Evolutionary conservation across 2,888 invertebrate species (phyloP).

Genomic region (Aphidius colemani): DNA sequence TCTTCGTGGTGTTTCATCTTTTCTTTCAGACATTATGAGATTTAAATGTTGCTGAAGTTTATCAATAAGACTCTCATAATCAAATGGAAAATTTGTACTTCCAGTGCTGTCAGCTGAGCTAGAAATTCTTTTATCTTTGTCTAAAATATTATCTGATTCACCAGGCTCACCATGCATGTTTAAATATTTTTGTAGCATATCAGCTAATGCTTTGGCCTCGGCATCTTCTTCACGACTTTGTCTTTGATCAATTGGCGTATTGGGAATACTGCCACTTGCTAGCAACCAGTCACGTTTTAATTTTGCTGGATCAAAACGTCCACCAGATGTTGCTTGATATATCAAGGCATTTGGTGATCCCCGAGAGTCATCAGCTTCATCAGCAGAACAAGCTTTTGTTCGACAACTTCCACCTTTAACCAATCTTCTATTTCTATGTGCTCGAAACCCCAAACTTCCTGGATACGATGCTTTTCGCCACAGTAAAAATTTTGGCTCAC

Average conservation of each 20-base stretch:
- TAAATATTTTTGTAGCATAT: slow-evolving; percentile 72
- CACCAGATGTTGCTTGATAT: slow-evolving; percentile 65
- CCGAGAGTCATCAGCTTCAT: slow-evolving; percentile 65
- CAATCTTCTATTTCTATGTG: slow-evolving; percentile 64
- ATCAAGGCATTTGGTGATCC: slow-evolving; percentile 47
- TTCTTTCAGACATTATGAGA: slow-evolving; percentile 53
- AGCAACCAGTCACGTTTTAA: slow-evolving; percentile 72
- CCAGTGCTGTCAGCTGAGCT: neutral
- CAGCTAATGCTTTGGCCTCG: slow-evolving; percentile 67
- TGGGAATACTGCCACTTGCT: slow-evolving; percentile 47
- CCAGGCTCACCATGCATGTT: slow-evolving; percentile 63
- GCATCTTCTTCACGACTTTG: slow-evolving; percentile 52
- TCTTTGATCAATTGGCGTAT: slow-evolving; percentile 48
- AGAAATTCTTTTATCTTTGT: slow-evolving; percentile 24
- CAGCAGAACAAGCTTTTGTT: slow-evolving; percentile 69
- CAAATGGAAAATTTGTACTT: slow-evolving; percentile 55
- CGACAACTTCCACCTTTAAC: slow-evolving; percentile 73
- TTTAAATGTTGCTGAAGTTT: slow-evolving; percentile 68
- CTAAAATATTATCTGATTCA: slow-evolving; percentile 33
- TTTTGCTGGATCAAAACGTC: slow-evolving; percentile 72
- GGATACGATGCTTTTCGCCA: slow-evolving; percentile 86
- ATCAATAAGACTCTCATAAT: slow-evolving; percentile 69
- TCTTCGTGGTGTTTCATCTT: slow-evolving; percentile 30
- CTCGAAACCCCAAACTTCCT: slow-evolving; percentile 64
- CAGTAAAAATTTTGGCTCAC: slow-evolving; percentile 77